A percentile compares a stretch with the other conserved stretches of the same genome.
phyloP scores from a whole-genome alignment of 2,113 vertebrate genomes.

The Chiloscyllium plagiosum region DNA sequence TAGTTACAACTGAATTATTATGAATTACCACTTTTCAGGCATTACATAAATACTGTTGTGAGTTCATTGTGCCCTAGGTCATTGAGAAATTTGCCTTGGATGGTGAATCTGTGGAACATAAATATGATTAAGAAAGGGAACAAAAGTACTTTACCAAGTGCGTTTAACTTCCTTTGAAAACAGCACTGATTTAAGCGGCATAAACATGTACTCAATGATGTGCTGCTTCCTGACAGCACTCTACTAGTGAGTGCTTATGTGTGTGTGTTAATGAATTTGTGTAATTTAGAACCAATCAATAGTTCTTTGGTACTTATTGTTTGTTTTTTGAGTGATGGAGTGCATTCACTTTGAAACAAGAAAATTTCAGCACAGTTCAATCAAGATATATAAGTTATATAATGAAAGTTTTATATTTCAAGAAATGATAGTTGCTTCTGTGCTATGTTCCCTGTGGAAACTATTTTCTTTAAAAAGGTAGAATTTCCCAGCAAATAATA shows the following conservation, averaged over 20 bases:
- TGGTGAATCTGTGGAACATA: background rate
- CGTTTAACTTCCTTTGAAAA: background rate
- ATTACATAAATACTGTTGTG: background rate
- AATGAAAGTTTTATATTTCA: background rate
- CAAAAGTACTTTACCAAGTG: background rate
- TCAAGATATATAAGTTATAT: background rate
- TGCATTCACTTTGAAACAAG: background rate
- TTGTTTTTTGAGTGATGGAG: background rate
- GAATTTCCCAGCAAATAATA: no score
- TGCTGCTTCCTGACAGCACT: background rate
- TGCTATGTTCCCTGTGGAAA: no score
- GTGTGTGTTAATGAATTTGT: background rate
- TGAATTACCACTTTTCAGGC: background rate
- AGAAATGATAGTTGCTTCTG: background rate
- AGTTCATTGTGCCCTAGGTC: background rate
- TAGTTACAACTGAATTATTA: background rate
- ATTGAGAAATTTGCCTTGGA: background rate
- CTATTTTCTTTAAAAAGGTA: no score
- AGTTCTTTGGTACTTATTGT: background rate
- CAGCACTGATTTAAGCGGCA: background rate
- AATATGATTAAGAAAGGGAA: background rate
- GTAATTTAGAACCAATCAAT: background rate
- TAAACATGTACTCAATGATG: background rate
- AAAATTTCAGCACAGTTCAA: background rate
- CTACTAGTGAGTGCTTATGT: background rate